Evolutionary conservation across 2,888 invertebrate genomes (phyloP).

Genomic region (Scaptodrosophila latifasciaeformis): DNA sequence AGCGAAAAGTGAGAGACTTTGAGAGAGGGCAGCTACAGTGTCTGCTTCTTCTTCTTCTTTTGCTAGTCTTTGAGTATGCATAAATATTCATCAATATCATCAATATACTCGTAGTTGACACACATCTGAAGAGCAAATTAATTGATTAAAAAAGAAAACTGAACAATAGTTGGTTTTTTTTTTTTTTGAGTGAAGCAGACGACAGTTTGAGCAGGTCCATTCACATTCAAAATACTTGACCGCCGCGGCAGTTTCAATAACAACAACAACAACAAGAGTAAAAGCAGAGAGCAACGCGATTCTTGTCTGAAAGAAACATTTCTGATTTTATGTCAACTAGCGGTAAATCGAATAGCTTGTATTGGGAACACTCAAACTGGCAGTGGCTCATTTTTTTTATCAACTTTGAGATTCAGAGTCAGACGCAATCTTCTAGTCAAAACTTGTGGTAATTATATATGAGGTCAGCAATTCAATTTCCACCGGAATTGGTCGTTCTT

Average conservation of each 20-base stretch:
- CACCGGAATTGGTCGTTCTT: no score
- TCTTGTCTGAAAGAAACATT: constrained; percentile 52
- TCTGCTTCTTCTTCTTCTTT: no score
- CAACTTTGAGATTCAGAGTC: neutral
- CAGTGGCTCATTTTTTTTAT: no score
- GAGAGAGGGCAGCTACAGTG: neutral
- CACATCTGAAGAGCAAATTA: constrained; percentile 51
- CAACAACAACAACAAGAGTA: no score
- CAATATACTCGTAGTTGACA: constrained; percentile 51
- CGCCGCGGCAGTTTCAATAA: neutral
- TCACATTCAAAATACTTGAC: constrained; percentile 53
- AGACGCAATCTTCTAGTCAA: no score
- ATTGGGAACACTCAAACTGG: constrained; percentile 45
- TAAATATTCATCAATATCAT: constrained; percentile 55
- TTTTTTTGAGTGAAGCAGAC: neutral
- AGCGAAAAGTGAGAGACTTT: neutral
- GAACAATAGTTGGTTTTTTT: constrained; percentile 21
- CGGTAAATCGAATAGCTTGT: constrained; percentile 58
- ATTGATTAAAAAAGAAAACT: constrained; percentile 57
- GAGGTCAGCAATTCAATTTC: no score
- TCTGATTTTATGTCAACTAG: constrained; percentile 66
- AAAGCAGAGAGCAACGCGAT: constrained; percentile 30
- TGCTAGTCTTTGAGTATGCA: no score
- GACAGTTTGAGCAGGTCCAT: constrained; percentile 23
- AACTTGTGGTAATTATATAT: no score